These are phyloP conservation scores for Leptinotarsa haldemani DNA, from an alignment of 2,888 invertebrate species.

Conservation along the genomic window DNA sequence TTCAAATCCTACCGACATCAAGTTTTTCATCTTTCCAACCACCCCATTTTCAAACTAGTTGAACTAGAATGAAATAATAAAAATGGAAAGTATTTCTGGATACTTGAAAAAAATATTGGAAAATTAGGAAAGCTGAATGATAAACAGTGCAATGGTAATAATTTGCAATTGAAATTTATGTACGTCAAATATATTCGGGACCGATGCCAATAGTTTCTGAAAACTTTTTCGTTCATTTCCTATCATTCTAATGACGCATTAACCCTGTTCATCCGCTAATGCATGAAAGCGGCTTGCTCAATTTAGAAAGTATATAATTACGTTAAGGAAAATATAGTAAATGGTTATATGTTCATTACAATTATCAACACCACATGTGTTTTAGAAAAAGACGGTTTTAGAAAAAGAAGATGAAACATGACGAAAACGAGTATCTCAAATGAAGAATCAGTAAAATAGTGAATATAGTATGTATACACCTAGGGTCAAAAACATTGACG, in stretches of 20 bases:
- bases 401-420: neutral
- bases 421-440: neutral
- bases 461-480: no score
- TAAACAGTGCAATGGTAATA: neutral
- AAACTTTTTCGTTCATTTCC: neutral
- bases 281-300: conserved; percentile 5
- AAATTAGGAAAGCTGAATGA: neutral
- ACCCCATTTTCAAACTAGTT: no score
- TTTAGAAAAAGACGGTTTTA: neutral
- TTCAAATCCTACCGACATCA: no score
- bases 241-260: conserved; percentile 18
- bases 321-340: conserved; percentile 15
- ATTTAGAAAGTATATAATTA: conserved; percentile 19
- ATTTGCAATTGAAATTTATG: neutral
- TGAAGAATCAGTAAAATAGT: no score
- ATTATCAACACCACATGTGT: conserved; percentile 16
- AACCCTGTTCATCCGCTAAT: conserved; percentile 14
- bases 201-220: neutral
- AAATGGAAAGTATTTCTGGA: no score
- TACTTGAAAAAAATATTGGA: neutral
- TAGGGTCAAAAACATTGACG: no score
- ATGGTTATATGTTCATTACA: conserved; percentile 16
- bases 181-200: neutral
- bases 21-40: no score
- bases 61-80: no score